phyloP scores from a whole-genome alignment of 2,113 vertebrate species.

The Tachysurus fulvidraco region DNA sequence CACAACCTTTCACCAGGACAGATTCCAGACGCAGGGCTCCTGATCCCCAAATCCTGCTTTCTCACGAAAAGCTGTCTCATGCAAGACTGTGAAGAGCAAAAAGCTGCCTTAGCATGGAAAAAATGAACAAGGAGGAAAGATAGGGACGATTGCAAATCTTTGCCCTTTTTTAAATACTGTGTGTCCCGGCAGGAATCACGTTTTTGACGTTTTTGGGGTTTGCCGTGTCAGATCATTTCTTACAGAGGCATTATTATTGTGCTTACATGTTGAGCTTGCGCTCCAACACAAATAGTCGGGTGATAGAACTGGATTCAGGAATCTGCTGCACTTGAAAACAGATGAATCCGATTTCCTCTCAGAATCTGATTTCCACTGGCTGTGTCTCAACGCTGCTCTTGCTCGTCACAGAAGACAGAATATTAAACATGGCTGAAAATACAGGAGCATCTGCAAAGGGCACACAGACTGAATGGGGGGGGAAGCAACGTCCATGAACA shows the following conservation, averaged over 20 bases:
- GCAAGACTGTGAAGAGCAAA: background rate
- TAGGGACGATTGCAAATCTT: too few species aligned
- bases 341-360: background rate
- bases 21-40: background rate
- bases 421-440: background rate
- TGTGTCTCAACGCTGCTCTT: background rate
- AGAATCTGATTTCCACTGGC: background rate
- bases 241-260: background rate
- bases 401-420: background rate
- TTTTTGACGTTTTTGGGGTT: background rate
- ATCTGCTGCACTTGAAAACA: background rate
- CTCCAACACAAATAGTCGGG: background rate
- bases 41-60: background rate
- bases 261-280: background rate
- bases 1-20: background rate
- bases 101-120: background rate
- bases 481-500: background rate
- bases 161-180: background rate
- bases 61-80: background rate
- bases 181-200: background rate
- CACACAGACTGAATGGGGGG: too few species aligned
- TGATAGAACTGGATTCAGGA: background rate
- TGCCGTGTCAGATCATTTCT: background rate
- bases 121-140: background rate
- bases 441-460: background rate